These are phyloP conservation scores for Drosophila parthenogenetica DNA, from an alignment of 2,888 invertebrate species.

Conservation along the genomic window DNA sequence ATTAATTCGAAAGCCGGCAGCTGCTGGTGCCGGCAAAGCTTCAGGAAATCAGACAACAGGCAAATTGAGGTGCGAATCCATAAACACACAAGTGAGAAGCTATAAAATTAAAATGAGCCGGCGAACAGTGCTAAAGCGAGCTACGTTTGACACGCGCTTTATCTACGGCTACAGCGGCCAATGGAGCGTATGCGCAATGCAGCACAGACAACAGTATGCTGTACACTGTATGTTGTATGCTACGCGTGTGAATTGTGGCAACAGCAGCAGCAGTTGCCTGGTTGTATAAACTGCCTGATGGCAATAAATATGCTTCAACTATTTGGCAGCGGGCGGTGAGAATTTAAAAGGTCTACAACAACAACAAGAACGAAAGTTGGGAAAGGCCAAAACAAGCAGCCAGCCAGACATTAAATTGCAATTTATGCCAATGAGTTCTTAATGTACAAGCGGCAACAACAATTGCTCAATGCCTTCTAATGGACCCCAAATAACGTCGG, in stretches of 20 bases:
- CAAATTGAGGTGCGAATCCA: conserved; percentile 81
- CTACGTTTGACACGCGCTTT: conserved; percentile 27
- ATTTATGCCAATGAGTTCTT: conserved; percentile 83
- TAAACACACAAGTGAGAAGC: conserved; percentile 81
- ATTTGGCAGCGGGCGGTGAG: conserved; percentile 68
- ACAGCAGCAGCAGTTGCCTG: conserved; percentile 28
- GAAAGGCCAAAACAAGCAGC: conserved; percentile 49
- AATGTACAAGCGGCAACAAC: conserved; percentile 68
- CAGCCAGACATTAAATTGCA: conserved; percentile 81
- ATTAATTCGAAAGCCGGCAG: conserved; percentile 73
- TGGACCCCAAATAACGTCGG: conserved; percentile 44
- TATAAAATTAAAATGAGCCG: conserved; percentile 70
- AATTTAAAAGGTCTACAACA: conserved; percentile 68
- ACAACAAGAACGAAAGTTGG: conserved; percentile 43
- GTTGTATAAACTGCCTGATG: conserved; percentile 22
- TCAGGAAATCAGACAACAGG: conserved; percentile 70
- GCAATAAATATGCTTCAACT: conserved; percentile 80
- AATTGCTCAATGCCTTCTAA: conserved; percentile 64
- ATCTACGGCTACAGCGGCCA: conserved; percentile 31
- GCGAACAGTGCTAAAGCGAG: conserved; percentile 46
- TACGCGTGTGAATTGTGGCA: conserved; percentile 29
- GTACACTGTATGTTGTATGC: conserved; percentile 2
- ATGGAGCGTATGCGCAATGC: conserved; percentile 73
- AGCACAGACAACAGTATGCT: conserved; percentile 34
- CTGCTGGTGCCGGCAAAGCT: neutral